Evolutionary conservation across 2,113 vertebrate species (phyloP).

Genomic region (Pelecanoides urinatrix): DNA sequence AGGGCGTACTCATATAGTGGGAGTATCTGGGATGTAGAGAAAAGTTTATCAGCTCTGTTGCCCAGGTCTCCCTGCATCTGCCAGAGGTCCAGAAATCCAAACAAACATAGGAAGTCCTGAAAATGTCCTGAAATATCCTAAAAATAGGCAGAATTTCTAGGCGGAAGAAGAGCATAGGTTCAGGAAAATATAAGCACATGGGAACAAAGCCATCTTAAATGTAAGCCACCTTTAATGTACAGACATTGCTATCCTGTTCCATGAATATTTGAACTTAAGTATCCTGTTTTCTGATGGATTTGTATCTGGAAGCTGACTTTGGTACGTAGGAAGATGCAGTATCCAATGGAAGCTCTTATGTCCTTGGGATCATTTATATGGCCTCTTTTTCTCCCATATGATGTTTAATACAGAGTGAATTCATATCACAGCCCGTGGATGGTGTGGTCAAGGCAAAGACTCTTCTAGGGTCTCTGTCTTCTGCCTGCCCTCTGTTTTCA

Average conservation of each 20-base stretch:
- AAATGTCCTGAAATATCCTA: background rate
- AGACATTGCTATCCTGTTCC: background rate
- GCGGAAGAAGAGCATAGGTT: background rate
- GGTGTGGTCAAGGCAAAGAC: background rate
- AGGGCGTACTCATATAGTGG: background rate
- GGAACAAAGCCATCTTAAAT: background rate
- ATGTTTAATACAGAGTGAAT: background rate
- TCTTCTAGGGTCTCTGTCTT: background rate
- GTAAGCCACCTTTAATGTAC: background rate
- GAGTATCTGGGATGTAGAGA: background rate
- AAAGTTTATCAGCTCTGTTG: background rate
- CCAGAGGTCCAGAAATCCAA: background rate
- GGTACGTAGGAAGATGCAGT: background rate
- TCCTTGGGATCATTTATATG: background rate
- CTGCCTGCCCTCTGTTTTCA: background rate
- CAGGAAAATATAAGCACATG: background rate
- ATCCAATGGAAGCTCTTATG: background rate
- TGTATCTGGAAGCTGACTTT: background rate
- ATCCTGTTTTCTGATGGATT: background rate
- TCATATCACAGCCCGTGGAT: background rate
- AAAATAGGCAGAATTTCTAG: background rate
- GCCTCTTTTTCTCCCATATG: background rate
- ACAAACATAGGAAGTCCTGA: background rate
- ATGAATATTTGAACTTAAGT: background rate
- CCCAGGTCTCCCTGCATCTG: background rate